Base-by-base conservation (phyloP, 2,888 invertebrate genomes). In the Sarcophaga rosellei region DNA sequence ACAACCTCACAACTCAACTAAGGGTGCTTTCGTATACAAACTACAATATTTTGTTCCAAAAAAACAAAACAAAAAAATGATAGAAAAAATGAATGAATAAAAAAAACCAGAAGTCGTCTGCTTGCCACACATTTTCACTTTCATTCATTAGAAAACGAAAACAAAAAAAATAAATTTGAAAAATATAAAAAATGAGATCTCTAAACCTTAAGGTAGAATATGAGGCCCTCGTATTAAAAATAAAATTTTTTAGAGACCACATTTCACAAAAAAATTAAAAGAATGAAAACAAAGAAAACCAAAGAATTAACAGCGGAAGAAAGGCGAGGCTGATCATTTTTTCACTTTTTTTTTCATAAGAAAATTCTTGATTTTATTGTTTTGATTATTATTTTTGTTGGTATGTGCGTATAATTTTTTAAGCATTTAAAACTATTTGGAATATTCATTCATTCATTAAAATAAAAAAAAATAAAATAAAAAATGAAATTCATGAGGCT, bases 91-190 rank as follows among this genome's bases (percentile, higher is more conserved):
- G 35, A 35, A 35, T 35, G 8, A 35, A 35, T 10, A n/a, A 11
- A 20, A 10, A 68, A 69, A 57, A 35, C 66, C 69, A 70, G 63
- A 15, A 75, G 78, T 79, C 35, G 35, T 35, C 35, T 35, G 35
- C 35, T 81, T 81, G 81, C 74, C 81, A 61, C 84, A 79, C 68
- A 84, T 84, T 86, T 86, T 86, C 86, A 86, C 86, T 86, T 86
- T 86, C 86, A 78, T 81, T 81, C 77, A 86, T 77, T 76, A 20
- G 21, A 35, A 59, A 5, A n/a, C n/a, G n/a, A 0, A 25, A 25
- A 25, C 4, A 47, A 53, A 61, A 44, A 69, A 17, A 68, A 76
- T 74, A 81, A 82, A 70, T 61, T 65, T 21, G 72, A 73, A 74
- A 63, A 76, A 68, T n/a, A 53, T 15, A 53, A 61, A 21, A 20